phyloP scores from a whole-genome alignment of 2,888 invertebrate species.

The Cheiracanthium punctorium region DNA sequence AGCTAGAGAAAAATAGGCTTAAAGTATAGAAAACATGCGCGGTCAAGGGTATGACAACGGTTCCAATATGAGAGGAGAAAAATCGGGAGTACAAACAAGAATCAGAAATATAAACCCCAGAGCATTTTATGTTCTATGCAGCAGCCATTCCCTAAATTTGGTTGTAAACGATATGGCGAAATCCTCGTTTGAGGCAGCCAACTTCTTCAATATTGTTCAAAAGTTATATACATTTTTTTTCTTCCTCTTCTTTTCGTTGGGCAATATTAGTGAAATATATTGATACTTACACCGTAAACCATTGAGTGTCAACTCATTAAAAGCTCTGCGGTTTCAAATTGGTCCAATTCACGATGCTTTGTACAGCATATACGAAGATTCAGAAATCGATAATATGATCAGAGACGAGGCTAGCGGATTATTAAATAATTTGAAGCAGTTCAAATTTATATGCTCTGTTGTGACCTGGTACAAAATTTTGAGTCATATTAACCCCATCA shows the following conservation, averaged over 20 bases:
- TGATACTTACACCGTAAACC: slow-evolving; percentile 14
- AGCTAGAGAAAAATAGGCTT: background rate
- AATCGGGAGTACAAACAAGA: background rate
- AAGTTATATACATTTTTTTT: background rate
- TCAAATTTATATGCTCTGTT: background rate
- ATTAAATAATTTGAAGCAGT: background rate
- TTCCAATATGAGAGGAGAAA: too few species aligned
- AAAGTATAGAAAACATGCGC: background rate
- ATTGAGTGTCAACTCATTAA: slow-evolving; percentile 1
- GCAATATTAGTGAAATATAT: slow-evolving; percentile 24
- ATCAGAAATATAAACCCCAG: background rate
- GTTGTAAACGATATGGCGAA: too few species aligned
- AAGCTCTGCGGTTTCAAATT: slow-evolving; percentile 5
- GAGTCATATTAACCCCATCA: background rate
- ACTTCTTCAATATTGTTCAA: too few species aligned
- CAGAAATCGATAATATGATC: background rate
- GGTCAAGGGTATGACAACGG: slow-evolving; percentile 11
- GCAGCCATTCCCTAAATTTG: too few species aligned
- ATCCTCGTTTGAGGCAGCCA: too few species aligned
- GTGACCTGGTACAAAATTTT: slow-evolving; percentile 17
- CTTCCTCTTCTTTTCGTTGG: slow-evolving; percentile 18
- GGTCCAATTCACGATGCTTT: background rate
- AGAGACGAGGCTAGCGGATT: slow-evolving; percentile 5
- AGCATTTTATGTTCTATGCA: too few species aligned
- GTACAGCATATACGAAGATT: background rate